Percentiles rank a stretch among this genome's conserved stretches.
These are phyloP conservation scores for Megaceryle maxima DNA, from an alignment of 2,113 vertebrate species.

Conservation along the genomic window DNA sequence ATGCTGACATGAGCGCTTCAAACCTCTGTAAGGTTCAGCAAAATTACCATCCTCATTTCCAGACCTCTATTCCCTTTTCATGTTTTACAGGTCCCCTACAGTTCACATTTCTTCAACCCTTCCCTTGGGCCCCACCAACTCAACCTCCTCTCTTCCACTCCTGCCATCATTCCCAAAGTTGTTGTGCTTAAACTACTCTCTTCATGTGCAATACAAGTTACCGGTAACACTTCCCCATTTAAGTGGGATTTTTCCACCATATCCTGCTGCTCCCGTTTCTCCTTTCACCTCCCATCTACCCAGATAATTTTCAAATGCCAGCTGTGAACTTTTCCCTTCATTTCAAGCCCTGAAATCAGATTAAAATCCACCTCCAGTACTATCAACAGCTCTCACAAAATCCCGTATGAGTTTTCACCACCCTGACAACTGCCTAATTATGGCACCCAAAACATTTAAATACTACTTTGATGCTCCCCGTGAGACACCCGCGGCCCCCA, in stretches of 20 bases:
- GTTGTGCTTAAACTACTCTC: too few species aligned
- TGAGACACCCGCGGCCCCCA: not conserved
- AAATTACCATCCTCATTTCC: not conserved
- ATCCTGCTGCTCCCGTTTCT: not conserved
- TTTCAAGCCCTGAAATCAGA: not conserved
- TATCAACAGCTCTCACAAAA: not conserved
- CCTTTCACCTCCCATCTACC: not conserved
- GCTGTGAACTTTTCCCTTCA: not conserved
- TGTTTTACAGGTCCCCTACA: not conserved
- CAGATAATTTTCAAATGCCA: not conserved
- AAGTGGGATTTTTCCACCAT: not conserved
- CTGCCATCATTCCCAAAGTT: fast-evolving
- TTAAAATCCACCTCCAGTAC: not conserved
- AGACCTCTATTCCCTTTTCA: too few species aligned
- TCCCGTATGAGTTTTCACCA: not conserved
- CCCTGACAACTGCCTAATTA: not conserved
- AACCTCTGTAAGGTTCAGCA: not conserved
- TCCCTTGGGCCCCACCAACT: too few species aligned
- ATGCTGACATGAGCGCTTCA: fast-evolving
- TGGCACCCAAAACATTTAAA: not conserved
- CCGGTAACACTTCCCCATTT: not conserved
- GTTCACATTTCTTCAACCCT: not conserved
- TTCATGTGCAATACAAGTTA: fast-evolving
- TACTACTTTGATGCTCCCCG: not conserved
- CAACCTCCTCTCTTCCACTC: too few species aligned